Base-by-base conservation (phyloP, 2,888 invertebrate species). In the Meiosimyza decipiens region DNA sequence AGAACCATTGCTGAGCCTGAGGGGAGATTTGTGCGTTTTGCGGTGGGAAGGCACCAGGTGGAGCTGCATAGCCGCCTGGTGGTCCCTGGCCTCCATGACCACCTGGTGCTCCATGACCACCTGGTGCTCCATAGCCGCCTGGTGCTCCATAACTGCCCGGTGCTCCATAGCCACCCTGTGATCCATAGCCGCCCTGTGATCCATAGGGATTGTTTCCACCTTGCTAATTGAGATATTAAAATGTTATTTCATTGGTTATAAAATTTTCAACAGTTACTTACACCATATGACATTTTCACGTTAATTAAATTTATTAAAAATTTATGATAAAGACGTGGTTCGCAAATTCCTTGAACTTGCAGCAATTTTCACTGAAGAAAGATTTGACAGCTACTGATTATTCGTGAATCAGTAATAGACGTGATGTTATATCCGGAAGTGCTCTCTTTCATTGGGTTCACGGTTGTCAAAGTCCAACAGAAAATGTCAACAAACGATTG, bases 1-100 rank as follows among this genome's bases (percentile, higher is more conserved):
- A 86, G 84, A 97, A 96, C 95, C 96, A 96, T 82, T 93, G 92
- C 78, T 92, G 92, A 1, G 95, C 91, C 85, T 95, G 93, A 0
- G 95, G 94, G 68, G 89, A 90, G 0, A 91, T 87, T 49, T 89
- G 89, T 1, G 88, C 88, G n/a, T 88, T 84, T 63, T 90, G 89
- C 16, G 83, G 85, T 54, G 85, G 82, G 78, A 82, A 85, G 65
- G 88, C 81, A 68, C 88, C 81, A 64, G 87, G 81, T 66, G 87
- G 86, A 0, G 86, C 79, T 9, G 83, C 74, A 75, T 85, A 86
- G 47, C 85, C 85, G 15, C 75, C 78, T 28, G 78, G 77, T 7
- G 40, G 1, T n/a, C 15, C 15, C 33, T 76, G 12, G 47, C 76
- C 76, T n/a, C 15, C 15, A 28, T 76, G 12, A 33, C 76, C 76